Base-by-base conservation (phyloP, 2,113 vertebrate genomes). In the Peucedramus taeniatus region DNA sequence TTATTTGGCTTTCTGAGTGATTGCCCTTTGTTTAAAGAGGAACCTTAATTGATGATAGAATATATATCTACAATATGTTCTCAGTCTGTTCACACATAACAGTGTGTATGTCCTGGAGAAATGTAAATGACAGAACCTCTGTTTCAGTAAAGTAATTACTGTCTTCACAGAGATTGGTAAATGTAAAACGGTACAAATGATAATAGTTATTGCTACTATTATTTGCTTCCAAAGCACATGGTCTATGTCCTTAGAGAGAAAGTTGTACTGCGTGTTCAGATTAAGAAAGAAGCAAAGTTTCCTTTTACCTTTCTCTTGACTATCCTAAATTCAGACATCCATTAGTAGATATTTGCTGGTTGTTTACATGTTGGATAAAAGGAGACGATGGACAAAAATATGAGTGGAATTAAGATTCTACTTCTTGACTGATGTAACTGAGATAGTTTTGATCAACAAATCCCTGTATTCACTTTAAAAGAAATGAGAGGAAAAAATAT, bases 71-170 rank as follows among this genome's bases (percentile, higher is more conserved):
- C 40, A 72, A 65, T 80, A 57, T 31, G 9, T 83, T 89, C 54
- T 87, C 70, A 89, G 30, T 89, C 44, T 72, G 57, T 57, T 95
- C 91, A 81, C 37, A 76, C 11, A 20, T 64, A 79, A 20, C 24
- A 47, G 12, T 23, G 12, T 45, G 37, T 54, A 51, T n/a, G 26
- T 93, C 53, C 53, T 50, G 42, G 40, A 89, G 40, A 72, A 92
- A 91, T 35, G 53, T 82, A 92, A 95, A 82, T 82, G 57, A n/a
- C 65, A 87, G 42, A 84, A 89, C 19, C 28, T 63, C 26, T 53
- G 5, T 57, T 87, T 87, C 61, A 65, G 70, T 50, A 33, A 82
- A 92, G 49, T 83, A 95, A 89, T 91, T 53, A 76, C 50, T 79
- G 10, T 72, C 94, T 93, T 84, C 57, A 79, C 23, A 85, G 65